Evolutionary conservation across 2,888 invertebrate genomes (phyloP).

Genomic region (Timema podura): DNA sequence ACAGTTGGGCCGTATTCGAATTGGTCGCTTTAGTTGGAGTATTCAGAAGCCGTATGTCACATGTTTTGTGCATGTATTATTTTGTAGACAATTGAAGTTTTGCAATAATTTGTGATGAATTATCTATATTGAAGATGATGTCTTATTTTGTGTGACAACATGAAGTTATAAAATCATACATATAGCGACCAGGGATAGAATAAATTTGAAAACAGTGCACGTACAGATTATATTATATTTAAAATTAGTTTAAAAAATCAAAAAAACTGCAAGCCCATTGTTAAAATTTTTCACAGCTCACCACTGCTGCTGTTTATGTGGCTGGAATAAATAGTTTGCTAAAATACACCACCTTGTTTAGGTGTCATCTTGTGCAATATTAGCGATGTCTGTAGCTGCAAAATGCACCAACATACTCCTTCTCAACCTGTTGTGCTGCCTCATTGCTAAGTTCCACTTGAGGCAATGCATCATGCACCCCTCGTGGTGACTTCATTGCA

Average conservation of each 20-base stretch:
- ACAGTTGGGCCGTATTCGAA: no score
- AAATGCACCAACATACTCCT: slow-evolving; percentile 77
- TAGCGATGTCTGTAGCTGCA: slow-evolving; percentile 60
- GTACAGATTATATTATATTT: not conserved
- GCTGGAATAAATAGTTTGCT: no score
- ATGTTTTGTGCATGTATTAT: no score
- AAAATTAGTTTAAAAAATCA: slow-evolving; percentile 29
- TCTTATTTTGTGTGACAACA: no score
- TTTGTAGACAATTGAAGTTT: no score
- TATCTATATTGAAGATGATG: no score
- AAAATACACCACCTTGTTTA: slow-evolving; percentile 51
- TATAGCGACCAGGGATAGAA: not conserved
- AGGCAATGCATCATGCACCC: not conserved
- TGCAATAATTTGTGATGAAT: no score
- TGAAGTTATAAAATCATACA: not conserved
- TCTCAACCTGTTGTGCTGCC: slow-evolving; percentile 56
- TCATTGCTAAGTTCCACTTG: not conserved
- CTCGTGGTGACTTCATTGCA: no score
- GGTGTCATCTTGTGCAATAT: slow-evolving; percentile 57
- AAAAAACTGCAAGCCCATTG: no score
- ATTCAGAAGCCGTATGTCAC: no score
- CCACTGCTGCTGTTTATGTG: no score
- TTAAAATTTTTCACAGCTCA: not conserved
- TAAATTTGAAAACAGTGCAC: not conserved
- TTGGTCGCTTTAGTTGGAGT: no score